These are phyloP conservation scores for Fistularia commersonii DNA, from an alignment of 2,797 vertebrate species.

Conservation along the genomic window DNA sequence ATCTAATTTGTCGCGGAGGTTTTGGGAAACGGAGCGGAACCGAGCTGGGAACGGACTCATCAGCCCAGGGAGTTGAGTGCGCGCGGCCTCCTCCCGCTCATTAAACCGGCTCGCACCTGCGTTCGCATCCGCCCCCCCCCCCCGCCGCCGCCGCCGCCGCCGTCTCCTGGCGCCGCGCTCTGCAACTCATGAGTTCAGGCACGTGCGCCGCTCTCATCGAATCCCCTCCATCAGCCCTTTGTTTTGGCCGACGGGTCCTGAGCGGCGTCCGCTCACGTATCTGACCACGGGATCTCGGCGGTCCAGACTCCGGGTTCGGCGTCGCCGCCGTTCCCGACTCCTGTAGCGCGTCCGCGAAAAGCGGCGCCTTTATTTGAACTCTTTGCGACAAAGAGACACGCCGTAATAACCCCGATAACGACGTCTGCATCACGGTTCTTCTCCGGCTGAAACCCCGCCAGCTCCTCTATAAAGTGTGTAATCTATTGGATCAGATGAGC, in stretches of 20 bases:
- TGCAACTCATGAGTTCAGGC: conserved; percentile 47
- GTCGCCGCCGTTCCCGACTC: too few species aligned
- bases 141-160: conserved; percentile 16
- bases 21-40: conserved; percentile 57
- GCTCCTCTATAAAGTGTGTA: too few species aligned
- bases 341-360: too few species aligned
- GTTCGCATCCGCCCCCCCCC: conserved; percentile 47
- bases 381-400: too few species aligned
- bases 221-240: conserved; percentile 14
- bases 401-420: too few species aligned
- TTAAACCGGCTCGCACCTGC: conserved; percentile 72
- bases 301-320: too few species aligned
- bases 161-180: conserved; percentile 32
- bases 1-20: conserved; percentile 40
- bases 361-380: too few species aligned
- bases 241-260: neutral
- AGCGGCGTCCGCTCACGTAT: conserved; percentile 15
- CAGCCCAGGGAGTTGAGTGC: conserved; percentile 75
- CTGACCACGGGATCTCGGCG: conserved; percentile 11
- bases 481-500: too few species aligned
- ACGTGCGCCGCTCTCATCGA: conserved; percentile 27
- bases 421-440: too few species aligned
- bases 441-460: too few species aligned
- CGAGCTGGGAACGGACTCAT: conserved; percentile 71
- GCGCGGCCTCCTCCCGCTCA: conserved; percentile 65